Evolutionary conservation across 2,113 vertebrate genomes (phyloP).

Genomic region (Rutilus rutilus): DNA sequence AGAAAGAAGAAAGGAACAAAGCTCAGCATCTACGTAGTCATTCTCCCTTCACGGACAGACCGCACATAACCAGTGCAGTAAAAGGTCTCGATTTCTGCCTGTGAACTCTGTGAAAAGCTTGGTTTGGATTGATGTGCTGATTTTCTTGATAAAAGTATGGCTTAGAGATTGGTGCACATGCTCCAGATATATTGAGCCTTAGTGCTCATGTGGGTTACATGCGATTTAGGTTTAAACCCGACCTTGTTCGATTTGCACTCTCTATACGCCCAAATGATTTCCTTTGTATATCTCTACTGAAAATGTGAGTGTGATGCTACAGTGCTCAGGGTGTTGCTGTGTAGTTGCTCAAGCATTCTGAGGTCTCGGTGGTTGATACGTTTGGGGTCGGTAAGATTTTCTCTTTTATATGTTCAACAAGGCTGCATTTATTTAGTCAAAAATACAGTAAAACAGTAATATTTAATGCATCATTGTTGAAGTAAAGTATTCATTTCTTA

Average conservation of each 20-base stretch:
- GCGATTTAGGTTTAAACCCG: background rate
- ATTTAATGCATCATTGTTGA: no score
- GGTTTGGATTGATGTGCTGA: constrained; percentile 8
- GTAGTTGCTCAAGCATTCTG: background rate
- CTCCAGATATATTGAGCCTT: background rate
- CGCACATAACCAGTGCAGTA: background rate
- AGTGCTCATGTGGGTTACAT: background rate
- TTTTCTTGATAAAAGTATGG: background rate
- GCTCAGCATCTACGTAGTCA: constrained; percentile 45
- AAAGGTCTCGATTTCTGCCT: background rate
- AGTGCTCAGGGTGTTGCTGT: background rate
- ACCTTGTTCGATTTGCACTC: background rate
- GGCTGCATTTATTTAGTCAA: no score
- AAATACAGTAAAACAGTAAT: no score
- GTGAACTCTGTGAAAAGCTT: background rate
- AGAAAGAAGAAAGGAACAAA: constrained; percentile 49
- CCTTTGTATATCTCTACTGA: no score
- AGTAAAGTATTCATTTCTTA: no score
- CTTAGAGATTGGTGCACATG: background rate
- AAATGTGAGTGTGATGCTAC: no score
- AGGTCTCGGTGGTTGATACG: background rate
- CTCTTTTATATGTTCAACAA: no score
- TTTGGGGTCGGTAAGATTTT: no score
- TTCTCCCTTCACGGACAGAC: constrained; percentile 9
- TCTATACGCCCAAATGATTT: no score